Percentiles rank a stretch among this genome's conserved stretches.
Evolutionary conservation across 2,888 invertebrate genomes (phyloP).

Genomic region (Apodemia duryi): DNA sequence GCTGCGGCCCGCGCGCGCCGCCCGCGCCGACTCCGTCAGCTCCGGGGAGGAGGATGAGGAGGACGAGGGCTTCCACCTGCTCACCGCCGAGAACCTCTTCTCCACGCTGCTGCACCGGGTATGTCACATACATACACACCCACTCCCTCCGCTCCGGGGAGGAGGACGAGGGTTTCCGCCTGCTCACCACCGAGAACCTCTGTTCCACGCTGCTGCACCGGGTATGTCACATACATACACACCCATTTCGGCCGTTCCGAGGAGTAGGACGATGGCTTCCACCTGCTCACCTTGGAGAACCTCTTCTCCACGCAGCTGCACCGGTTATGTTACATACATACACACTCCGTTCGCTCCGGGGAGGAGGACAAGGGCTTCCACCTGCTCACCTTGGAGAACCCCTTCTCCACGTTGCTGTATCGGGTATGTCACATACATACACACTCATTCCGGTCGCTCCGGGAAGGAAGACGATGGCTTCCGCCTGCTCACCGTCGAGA

Average conservation of each 20-base stretch:
- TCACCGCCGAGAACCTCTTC: conserved; percentile 94
- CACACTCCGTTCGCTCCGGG: conserved; percentile 90
- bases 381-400: conserved; percentile 92
- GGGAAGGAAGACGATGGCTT: conserved; percentile 95
- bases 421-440: conserved; percentile 81
- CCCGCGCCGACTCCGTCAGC: conserved; percentile 90
- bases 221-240: conserved; percentile 24
- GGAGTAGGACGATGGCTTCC: conserved; percentile 94
- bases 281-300: conserved; percentile 92
- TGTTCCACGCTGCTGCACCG: conserved; percentile 80
- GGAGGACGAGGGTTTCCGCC: conserved; percentile 94
- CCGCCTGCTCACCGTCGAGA: conserved; percentile 94
- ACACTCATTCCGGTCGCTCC: conserved; percentile 90
- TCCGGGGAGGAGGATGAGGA: conserved; percentile 93
- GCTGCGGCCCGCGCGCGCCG: conserved; percentile 83
- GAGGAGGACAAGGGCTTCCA: conserved; percentile 95
- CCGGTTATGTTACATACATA: conserved; percentile 41
- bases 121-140: conserved; percentile 77
- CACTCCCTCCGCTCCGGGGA: conserved; percentile 89
- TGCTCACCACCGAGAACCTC: conserved; percentile 89
- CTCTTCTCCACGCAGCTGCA: conserved; percentile 75
- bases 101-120: conserved; percentile 91
- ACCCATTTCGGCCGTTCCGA: conserved; percentile 89
- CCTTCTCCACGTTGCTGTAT: conserved; percentile 91
- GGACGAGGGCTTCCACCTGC: conserved; percentile 93